Base-by-base conservation (phyloP, 2,113 vertebrate species). In the Cnemophilus loriae region DNA sequence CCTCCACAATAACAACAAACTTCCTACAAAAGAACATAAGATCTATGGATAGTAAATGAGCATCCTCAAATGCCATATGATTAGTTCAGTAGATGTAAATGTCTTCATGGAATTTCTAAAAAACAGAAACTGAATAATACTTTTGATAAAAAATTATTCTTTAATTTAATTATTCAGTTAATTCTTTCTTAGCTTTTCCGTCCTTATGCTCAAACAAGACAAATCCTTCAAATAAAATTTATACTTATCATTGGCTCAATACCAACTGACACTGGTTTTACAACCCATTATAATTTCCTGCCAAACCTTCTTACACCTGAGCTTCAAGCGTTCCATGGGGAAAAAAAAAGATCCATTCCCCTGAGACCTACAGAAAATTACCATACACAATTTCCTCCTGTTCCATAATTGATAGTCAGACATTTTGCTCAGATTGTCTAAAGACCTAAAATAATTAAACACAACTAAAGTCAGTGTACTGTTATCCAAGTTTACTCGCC, bases 361-460 rank as follows among this genome's bases (percentile, higher is more conserved):
- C 44, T 56, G 47, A 60, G 33, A 71, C 10, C 7, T 30, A 59
- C 8, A 69, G 30, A 65, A 74, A 56, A 88, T 75, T 50, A 59
- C 27, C 39, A 23, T 21, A 52, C 33, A 59, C 14, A 55, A 4
- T 44, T 56, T 85, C 30, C 20, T 77, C 59, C 13, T 24, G 23
- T 78, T 87, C 44, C 30, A 22, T 82, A 92, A 88, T 3, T 7
- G 2, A 53, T 42, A 87, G 22, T 60, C 30, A 77, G 11, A 60
- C 2, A 17, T 57, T 84, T 83, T 7, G 4, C 24, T 90, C 39
- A 30, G 55, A 50, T 42, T 71, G 9, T 47, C 60, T 71, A 74
- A 84, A 77, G 60, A 7, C 91, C 46, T 89, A 89, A 74, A 87
- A 65, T 41, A 87, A 89, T 74, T 65, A 80, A 88, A 76, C 20